Evolutionary conservation across 2,113 vertebrate species (phyloP).

Genomic region (Dromas ardeola): DNA sequence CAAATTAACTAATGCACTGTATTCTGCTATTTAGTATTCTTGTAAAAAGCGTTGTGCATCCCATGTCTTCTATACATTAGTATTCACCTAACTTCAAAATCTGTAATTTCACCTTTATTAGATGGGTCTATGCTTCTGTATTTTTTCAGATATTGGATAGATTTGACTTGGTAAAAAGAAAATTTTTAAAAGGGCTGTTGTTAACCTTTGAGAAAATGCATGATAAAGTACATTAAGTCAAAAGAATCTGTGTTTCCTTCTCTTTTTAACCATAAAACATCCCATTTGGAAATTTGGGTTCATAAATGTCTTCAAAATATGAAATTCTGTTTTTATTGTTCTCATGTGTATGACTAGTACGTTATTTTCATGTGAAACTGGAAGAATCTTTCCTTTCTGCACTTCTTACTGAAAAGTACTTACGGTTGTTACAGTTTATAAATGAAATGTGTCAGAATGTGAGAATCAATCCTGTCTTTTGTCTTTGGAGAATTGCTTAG

Average conservation of each 20-base stretch:
- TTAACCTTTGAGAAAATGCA: background rate
- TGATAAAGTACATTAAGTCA: background rate
- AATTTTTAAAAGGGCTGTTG: background rate
- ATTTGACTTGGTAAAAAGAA: background rate
- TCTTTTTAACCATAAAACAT: background rate
- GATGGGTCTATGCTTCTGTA: background rate
- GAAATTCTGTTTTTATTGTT: background rate
- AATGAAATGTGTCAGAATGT: background rate
- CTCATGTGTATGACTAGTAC: background rate
- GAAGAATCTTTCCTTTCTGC: background rate
- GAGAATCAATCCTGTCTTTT: background rate
- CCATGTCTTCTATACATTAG: background rate
- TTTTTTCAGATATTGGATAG: background rate
- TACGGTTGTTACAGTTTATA: background rate
- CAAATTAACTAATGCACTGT: background rate
- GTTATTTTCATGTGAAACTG: background rate
- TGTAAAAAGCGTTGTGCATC: background rate
- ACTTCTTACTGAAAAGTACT: background rate
- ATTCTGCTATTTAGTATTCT: background rate
- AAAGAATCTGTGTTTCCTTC: background rate
- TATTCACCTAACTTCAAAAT: background rate
- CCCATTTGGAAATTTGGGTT: background rate
- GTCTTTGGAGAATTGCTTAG: background rate
- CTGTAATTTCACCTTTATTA: background rate
- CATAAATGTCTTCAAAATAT: background rate